Conservation (phyloP, 2,888 invertebrate species). For the Deilephila porcellus region DNA sequence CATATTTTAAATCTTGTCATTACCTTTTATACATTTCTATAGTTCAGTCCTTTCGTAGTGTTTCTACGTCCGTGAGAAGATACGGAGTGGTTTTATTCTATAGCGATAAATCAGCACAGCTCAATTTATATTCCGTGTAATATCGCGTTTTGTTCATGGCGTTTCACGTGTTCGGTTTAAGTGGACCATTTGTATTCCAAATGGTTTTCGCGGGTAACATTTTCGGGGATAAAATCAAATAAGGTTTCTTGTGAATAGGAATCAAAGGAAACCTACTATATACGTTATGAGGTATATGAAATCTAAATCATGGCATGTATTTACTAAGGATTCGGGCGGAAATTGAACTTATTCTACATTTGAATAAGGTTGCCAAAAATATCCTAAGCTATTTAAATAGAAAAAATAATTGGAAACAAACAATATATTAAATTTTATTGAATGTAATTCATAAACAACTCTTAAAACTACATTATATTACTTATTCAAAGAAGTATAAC, state of each 20-base stretch:
- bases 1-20: background rate
- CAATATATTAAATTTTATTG: no score
- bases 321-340: no score
- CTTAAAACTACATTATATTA: no score
- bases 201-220: background rate
- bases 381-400: no score
- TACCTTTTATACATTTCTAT: background rate
- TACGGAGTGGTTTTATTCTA: background rate
- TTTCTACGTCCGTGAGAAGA: background rate
- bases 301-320: no score
- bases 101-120: background rate
- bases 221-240: background rate
- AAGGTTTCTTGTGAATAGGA: background rate
- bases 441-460: no score
- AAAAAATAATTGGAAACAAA: no score
- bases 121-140: background rate
- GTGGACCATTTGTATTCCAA: background rate
- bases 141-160: background rate
- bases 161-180: conserved; percentile 7
- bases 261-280: background rate
- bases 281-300: background rate
- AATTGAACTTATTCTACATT: no score
- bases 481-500: no score
- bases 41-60: background rate
- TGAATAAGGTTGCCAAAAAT: no score